phyloP scores from a whole-genome alignment of 2,888 invertebrate genomes.

The Morpho helenor region DNA sequence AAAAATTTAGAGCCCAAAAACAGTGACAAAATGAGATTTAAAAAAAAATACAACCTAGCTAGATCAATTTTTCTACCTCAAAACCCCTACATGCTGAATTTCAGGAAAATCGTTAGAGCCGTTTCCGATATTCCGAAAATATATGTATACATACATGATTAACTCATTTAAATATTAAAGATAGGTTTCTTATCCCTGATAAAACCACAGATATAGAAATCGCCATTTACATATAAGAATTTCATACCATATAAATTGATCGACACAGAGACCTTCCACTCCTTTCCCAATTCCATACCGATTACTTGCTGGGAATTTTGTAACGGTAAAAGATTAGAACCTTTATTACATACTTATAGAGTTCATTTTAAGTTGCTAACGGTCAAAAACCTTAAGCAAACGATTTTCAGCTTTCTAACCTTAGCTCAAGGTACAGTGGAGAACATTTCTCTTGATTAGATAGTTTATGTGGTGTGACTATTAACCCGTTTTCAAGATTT shows the following conservation, averaged over 20 bases:
- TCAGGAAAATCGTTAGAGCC: no score
- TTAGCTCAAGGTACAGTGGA: background rate
- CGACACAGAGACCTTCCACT: slow-evolving; percentile 34
- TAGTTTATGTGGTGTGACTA: slow-evolving; percentile 11
- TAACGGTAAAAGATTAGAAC: background rate
- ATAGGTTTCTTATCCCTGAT: no score
- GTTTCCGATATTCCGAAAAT: no score
- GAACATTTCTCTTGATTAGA: slow-evolving; percentile 4
- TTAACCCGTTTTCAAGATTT: slow-evolving; percentile 25
- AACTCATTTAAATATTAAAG: no score
- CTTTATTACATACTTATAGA: background rate
- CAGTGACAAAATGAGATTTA: no score
- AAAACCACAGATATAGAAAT: no score
- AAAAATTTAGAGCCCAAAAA: no score
- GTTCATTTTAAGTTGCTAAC: slow-evolving; percentile 7
- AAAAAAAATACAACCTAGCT: no score
- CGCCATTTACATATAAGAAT: background rate
- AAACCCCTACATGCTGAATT: no score
- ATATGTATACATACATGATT: no score
- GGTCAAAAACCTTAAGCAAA: background rate
- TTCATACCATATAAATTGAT: slow-evolving; percentile 22
- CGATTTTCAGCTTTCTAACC: background rate
- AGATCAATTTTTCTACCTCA: no score
- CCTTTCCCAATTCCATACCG: slow-evolving; percentile 28
- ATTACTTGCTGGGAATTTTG: slow-evolving; percentile 15